phyloP scores from a whole-genome alignment of 92 coral and sea anemone species.

The Actinostola sp. region DNA sequence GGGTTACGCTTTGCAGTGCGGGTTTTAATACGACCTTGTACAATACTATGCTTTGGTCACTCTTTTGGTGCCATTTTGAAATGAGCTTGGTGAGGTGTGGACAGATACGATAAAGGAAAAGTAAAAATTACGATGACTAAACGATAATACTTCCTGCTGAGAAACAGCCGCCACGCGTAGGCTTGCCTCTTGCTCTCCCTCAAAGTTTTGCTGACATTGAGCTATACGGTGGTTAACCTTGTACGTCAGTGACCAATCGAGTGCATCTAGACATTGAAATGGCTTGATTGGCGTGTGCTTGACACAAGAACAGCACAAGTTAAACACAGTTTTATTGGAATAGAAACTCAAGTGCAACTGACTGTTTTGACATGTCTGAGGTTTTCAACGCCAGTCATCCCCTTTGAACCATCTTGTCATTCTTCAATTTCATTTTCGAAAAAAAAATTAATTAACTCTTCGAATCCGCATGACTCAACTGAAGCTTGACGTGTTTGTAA shows the following conservation, averaged over 20 bases:
- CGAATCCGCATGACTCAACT: not conserved
- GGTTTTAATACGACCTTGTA: not conserved
- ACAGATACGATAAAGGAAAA: not conserved
- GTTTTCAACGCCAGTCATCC: too few species aligned
- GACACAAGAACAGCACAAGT: not conserved
- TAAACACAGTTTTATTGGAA: slow-evolving; percentile 3
- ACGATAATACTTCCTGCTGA: slow-evolving; percentile 7
- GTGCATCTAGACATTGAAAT: slow-evolving; percentile 29
- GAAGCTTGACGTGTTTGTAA: not conserved
- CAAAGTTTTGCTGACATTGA: slow-evolving; percentile 30
- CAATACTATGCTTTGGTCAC: not conserved
- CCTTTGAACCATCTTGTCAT: not conserved
- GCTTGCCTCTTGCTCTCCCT: slow-evolving; percentile 27
- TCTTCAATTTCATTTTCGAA: not conserved
- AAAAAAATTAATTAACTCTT: not conserved
- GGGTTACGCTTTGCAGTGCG: not conserved
- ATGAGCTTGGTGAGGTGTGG: slow-evolving; percentile 1
- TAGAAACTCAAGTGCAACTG: not conserved
- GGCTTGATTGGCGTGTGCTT: slow-evolving; percentile 32
- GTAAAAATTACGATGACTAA: slow-evolving; percentile 2
- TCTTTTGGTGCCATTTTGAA: not conserved
- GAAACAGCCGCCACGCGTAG: slow-evolving; percentile 13
- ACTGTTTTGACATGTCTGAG: not conserved
- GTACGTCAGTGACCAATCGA: slow-evolving; percentile 3
- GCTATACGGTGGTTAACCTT: not conserved